Evolutionary conservation across 2,888 invertebrate species (phyloP).

Genomic region (Hirtodrosophila alboralis): DNA sequence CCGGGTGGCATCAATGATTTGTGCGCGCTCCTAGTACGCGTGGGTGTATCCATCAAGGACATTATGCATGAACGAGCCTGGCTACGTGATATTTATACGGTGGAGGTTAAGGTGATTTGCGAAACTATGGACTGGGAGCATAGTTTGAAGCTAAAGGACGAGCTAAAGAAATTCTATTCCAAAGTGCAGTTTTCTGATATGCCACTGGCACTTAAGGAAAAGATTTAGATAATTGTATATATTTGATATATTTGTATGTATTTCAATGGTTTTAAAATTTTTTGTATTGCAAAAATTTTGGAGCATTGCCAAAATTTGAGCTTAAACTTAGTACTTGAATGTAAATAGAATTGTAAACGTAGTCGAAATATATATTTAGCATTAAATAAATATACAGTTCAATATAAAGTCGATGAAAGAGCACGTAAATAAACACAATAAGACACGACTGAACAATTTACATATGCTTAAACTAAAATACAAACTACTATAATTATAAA

Average conservation of each 20-base stretch:
- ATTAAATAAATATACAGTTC: slow-evolving; percentile 69
- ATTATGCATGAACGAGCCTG: slow-evolving; percentile 98
- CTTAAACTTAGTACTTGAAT: slow-evolving; percentile 54
- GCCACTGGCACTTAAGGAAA: slow-evolving; percentile 80
- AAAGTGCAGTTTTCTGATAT: slow-evolving; percentile 85
- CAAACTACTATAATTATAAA: slow-evolving; percentile 50
- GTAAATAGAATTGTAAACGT: slow-evolving; percentile 42
- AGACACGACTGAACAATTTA: slow-evolving; percentile 44
- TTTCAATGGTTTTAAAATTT: slow-evolving; percentile 20
- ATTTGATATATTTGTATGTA: slow-evolving; percentile 28
- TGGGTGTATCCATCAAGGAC: slow-evolving; percentile 96
- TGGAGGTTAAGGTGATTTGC: slow-evolving; percentile 92
- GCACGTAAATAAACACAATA: slow-evolving; percentile 31
- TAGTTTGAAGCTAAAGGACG: slow-evolving; percentile 86
- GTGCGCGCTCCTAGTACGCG: slow-evolving; percentile 89
- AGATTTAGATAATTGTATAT: neutral
- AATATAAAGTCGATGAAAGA: slow-evolving; percentile 32
- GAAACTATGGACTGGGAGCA: slow-evolving; percentile 94
- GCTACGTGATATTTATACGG: slow-evolving; percentile 95
- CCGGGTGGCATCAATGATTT: slow-evolving; percentile 94
- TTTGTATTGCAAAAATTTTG: slow-evolving; percentile 46
- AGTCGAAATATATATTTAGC: slow-evolving; percentile 62
- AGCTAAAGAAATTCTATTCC: slow-evolving; percentile 86
- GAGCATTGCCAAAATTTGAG: slow-evolving; percentile 52
- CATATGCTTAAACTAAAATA: slow-evolving; percentile 36